Base-by-base conservation (phyloP, 2,888 invertebrate genomes). In the Amphipoea oculea region DNA sequence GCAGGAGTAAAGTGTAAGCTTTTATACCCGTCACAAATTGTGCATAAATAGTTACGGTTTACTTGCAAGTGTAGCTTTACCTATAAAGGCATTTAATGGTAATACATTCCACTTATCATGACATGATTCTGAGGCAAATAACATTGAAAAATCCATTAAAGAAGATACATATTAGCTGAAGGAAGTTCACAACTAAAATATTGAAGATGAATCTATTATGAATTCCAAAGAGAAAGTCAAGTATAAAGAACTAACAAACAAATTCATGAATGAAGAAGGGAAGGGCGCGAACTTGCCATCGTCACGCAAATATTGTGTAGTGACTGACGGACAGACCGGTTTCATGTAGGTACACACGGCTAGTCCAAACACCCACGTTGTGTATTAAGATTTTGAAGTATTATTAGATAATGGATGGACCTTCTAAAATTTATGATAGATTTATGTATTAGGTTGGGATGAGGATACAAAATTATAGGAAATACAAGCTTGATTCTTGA, bases 231-330 rank as follows among this genome's bases (percentile, higher is more conserved):
- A 88, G 90, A 92, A 91, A 91, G 90, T 86, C 60, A 60, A 73
- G 76, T 85, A 79, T 78, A 79, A 82, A 77, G 73, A 85, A 86
- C 62, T 79, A 88, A 85, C 69, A 69, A 85, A 81, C 45, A 45
- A 68, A 87, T 84, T 88, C 87, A 93, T 95, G 93, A 95, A 95
- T 94, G 94, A 92, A 92, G 88, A 89, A 83, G 86, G 89, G 90
- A 92, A 91, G 90, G 90, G 91, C 90, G 90, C 90, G 89, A 90
- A 90, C 88, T 89, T 90, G 90, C 91, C 89, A 92, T 89, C 92
- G 91, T 93, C 92, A 93, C 91, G 95, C 95, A 95, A 95, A 95
- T 94, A 95, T 93, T 94, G 92, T 93, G 91, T 92, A 93, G 92
- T 93, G 92, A 92, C 92, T 93, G 93, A 94, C 89, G 91, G 86